Percentiles rank a stretch among this genome's conserved stretches.
phyloP scores from a whole-genome alignment of 2,888 invertebrate genomes.

The Drosophila merina region DNA sequence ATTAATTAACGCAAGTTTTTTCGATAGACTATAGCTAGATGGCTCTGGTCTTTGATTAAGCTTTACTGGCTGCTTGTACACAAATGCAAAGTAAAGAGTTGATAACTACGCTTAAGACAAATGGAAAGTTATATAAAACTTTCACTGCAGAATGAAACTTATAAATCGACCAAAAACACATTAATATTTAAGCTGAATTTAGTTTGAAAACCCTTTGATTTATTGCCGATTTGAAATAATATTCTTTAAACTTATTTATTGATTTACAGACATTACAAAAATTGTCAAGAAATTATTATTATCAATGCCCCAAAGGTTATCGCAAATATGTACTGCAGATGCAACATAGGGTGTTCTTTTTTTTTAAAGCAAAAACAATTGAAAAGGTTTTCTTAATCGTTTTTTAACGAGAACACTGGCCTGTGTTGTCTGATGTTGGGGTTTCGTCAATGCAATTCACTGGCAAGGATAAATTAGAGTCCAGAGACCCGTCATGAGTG shows the following conservation, averaged over 20 bases:
- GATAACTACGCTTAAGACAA: not conserved
- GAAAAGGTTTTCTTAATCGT: constrained; percentile 56
- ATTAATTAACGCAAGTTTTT: constrained; percentile 59
- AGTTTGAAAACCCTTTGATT: constrained; percentile 67
- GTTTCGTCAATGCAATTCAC: constrained; percentile 34
- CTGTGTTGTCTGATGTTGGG: constrained; percentile 50
- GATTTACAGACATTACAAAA: constrained; percentile 23
- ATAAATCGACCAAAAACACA: too few species aligned
- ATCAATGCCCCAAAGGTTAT: constrained; percentile 29
- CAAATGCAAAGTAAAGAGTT: not conserved
- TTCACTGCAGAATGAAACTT: too few species aligned
- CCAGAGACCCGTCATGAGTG: constrained; percentile 72
- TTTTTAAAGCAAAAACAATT: constrained; percentile 12
- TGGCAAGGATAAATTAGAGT: constrained; percentile 55
- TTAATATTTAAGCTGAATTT: not conserved
- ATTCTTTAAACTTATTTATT: constrained; percentile 35
- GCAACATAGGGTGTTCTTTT: constrained; percentile 52
- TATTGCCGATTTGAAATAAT: constrained; percentile 52
- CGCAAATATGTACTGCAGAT: constrained; percentile 36
- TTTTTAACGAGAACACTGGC: constrained; percentile 49
- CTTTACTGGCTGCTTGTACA: not conserved
- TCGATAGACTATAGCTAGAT: constrained; percentile 10
- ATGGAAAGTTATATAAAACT: not conserved
- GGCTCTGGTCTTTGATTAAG: constrained; percentile 1
- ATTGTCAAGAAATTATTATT: constrained; percentile 51